Evolutionary conservation across 1,140 invertebrate genomes (phyloP).

Genomic region (Lepidotrigona ventralis): DNA sequence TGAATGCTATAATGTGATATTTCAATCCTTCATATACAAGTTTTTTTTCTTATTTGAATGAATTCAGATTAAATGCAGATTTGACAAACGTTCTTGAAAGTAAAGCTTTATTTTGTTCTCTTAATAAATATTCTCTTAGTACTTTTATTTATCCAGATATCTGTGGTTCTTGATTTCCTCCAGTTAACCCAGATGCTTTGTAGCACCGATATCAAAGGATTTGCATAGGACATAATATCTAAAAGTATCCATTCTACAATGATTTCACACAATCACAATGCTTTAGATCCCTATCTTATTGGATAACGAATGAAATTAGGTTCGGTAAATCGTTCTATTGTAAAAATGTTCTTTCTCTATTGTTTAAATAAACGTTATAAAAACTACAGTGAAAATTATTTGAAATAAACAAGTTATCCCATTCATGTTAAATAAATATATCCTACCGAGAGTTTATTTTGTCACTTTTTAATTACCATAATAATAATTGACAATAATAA

Average conservation of each 20-base stretch:
- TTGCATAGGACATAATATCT: conserved; percentile 14
- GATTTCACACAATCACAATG: not conserved
- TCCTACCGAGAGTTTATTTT: too few relatives aligned
- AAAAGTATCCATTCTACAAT: not conserved
- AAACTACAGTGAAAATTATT: not conserved
- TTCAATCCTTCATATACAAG: too few relatives aligned
- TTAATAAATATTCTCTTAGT: not conserved
- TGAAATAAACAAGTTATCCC: too few relatives aligned
- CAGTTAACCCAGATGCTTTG: conserved; percentile 20
- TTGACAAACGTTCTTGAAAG: too few relatives aligned
- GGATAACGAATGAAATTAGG: not conserved
- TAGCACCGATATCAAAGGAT: conserved; percentile 25
- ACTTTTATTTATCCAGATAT: not conserved
- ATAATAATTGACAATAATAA: too few relatives aligned
- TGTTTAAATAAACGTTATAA: not conserved
- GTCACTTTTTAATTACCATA: too few relatives aligned
- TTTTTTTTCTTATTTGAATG: too few relatives aligned
- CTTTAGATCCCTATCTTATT: not conserved
- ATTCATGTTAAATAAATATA: too few relatives aligned
- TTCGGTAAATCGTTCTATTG: too few relatives aligned
- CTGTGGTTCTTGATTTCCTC: not conserved
- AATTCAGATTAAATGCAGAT: too few relatives aligned
- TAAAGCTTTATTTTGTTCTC: not conserved
- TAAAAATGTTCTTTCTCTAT: not conserved
- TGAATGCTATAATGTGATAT: too few relatives aligned